These are phyloP conservation scores for Dasyornis broadbenti DNA, from an alignment of 2,113 vertebrate species.

Conservation along the genomic window DNA sequence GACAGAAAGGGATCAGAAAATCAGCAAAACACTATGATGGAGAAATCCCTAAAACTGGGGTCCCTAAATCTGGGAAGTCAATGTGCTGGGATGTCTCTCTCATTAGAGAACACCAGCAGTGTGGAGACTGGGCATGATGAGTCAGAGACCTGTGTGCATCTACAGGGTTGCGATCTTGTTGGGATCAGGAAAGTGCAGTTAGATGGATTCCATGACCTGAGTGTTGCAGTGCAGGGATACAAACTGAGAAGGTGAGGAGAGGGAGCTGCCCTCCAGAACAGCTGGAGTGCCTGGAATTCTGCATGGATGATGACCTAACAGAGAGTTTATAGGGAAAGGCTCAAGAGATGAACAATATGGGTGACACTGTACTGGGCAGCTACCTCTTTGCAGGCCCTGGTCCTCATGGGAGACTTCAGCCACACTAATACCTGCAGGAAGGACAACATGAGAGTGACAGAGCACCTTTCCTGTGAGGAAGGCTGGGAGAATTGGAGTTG, in stretches of 20 bases:
- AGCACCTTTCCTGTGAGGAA: background rate
- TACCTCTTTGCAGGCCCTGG: background rate
- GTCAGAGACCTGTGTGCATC: background rate
- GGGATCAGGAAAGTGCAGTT: background rate
- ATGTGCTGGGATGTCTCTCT: background rate
- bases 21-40: background rate
- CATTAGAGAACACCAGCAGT: background rate
- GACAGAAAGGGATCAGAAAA: background rate
- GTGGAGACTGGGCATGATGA: fast-evolving
- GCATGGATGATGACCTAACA: fast-evolving
- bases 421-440: background rate
- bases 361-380: background rate
- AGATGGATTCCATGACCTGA: fast-evolving
- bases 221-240: background rate
- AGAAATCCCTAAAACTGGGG: background rate
- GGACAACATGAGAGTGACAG: background rate
- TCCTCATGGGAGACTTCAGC: background rate
- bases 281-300: background rate
- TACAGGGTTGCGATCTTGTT: background rate
- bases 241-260: background rate
- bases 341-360: background rate
- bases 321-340: background rate
- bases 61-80: background rate
- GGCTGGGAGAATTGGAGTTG: background rate
- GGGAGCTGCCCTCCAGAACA: background rate